Base-by-base conservation (phyloP, 1,140 invertebrate genomes). In the Drosophila murphyi region DNA sequence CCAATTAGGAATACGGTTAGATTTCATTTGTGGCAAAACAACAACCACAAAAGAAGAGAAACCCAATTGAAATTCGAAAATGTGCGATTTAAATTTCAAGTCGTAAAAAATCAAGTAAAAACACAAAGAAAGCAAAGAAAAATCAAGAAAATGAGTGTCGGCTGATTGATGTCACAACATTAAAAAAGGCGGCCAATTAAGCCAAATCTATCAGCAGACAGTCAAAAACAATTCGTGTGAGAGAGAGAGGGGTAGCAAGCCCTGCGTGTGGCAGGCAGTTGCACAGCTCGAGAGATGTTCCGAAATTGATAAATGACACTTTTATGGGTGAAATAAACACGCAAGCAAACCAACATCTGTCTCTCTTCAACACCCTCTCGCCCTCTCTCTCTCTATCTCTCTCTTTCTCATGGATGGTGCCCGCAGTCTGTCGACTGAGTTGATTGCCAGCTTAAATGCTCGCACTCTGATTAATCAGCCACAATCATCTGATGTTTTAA, bases 401-500 rank as follows among this genome's bases (percentile, higher is more conserved):
- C 45, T 3, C 45, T 4, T 50, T 35, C 35, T 2, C 55, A 34
- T 20, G 20, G 20, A 20, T 20, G 20, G 20, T 20, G 20, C 20
- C 20, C 20, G 20, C 68, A 35, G 34, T 35, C 20, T 37, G 34
- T 6, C 34, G 7, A 31, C 43, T 29, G 12, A 54, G 28, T 47
- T 54, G 47, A 41, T 60, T 60, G 57, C 29, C 61, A 78, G 85
- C 85, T 89, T 89, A 89, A 89, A 89, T 89, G 85, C 85, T 76
- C 64, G 80, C 85, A 73, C 85, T 85, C 85, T 89, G 85, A 89
- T 89, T 89, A 89, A 89, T 89, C 85, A 89, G 86, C 85, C 85
- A 76, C 85, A 89, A 89, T 89, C 83, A 87, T 77, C 86, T 89
- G 85, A 89, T 89, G 85, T 89, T 89, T 89, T 89, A 89, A 89